These are phyloP conservation scores for Cynocephalus volans DNA, from an alignment of 2,113 vertebrate species.

Conservation along the genomic window DNA sequence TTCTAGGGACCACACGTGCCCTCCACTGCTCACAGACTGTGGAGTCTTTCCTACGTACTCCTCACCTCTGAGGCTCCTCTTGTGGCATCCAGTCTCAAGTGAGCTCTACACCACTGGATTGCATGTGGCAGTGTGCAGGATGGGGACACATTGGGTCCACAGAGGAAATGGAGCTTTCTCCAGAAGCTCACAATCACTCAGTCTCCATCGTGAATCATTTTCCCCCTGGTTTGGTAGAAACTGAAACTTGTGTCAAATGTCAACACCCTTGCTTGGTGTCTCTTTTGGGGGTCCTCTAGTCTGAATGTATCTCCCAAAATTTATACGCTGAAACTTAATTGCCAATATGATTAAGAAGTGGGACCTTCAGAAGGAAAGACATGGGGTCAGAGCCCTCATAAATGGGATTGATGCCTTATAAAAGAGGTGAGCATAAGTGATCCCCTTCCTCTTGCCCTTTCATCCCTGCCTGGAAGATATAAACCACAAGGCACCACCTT, in stretches of 20 bases:
- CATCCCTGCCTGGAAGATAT: too few species aligned
- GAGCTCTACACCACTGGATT: accelerated
- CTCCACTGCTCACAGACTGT: accelerated
- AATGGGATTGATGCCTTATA: too few species aligned
- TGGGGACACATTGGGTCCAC: background rate
- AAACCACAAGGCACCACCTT: too few species aligned
- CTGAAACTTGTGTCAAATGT: background rate
- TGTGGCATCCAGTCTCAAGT: accelerated
- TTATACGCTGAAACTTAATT: too few species aligned
- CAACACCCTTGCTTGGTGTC: accelerated
- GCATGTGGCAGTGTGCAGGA: accelerated
- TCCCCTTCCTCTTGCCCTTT: too few species aligned
- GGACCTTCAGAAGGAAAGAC: too few species aligned
- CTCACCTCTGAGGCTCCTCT: background rate
- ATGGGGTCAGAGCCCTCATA: too few species aligned
- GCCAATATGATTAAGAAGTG: too few species aligned
- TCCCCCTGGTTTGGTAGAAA: background rate
- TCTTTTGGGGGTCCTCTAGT: background rate
- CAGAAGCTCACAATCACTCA: background rate
- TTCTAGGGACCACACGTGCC: background rate
- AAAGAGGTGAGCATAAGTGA: too few species aligned
- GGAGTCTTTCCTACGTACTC: background rate
- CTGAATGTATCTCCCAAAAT: too few species aligned
- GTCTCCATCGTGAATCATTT: background rate
- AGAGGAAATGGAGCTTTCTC: background rate